Percentiles rank a stretch among this genome's conserved stretches.
phyloP scores from a whole-genome alignment of 2,888 invertebrate genomes.

The Timema cristinae region DNA sequence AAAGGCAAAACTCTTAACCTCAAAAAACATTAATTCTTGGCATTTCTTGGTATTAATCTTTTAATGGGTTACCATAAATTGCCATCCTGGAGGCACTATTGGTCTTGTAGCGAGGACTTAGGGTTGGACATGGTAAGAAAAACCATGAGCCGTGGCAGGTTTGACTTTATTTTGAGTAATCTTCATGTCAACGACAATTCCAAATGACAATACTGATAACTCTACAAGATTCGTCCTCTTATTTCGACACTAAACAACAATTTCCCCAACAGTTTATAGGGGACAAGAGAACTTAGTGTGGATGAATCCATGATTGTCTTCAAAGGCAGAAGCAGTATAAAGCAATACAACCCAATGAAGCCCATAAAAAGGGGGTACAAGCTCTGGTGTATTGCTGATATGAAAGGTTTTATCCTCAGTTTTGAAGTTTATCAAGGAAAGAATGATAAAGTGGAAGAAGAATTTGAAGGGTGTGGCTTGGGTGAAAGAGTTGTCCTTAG shows the following conservation, averaged over 20 bases:
- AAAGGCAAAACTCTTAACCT: constrained; percentile 1
- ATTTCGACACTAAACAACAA: constrained; percentile 26
- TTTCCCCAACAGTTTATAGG: constrained; percentile 26
- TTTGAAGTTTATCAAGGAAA: constrained; percentile 36
- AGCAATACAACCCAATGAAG: constrained; percentile 35
- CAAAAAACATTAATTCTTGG: background rate
- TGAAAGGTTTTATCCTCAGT: constrained; percentile 29
- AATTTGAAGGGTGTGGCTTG: constrained; percentile 27
- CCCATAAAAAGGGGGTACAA: constrained; percentile 36
- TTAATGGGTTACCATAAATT: constrained; percentile 4
- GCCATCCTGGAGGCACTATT: constrained; percentile 4
- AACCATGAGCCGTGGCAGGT: constrained; percentile 28
- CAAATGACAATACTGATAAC: constrained; percentile 26
- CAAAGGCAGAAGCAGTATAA: constrained; percentile 21
- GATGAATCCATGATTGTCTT: constrained; percentile 25
- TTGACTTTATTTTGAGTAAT: constrained; percentile 26
- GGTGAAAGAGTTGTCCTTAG: constrained; percentile 28
- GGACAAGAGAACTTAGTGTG: constrained; percentile 36
- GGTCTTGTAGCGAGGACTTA: background rate
- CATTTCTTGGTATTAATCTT: constrained; percentile 3
- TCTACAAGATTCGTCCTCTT: constrained; percentile 29
- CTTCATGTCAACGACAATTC: constrained; percentile 31
- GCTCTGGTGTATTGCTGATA: constrained; percentile 28
- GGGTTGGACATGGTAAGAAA: constrained; percentile 22
- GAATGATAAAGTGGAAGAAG: constrained; percentile 28